Evolutionary conservation across 2,113 vertebrate genomes (phyloP).

Genomic region (Mustelus asterias): DNA sequence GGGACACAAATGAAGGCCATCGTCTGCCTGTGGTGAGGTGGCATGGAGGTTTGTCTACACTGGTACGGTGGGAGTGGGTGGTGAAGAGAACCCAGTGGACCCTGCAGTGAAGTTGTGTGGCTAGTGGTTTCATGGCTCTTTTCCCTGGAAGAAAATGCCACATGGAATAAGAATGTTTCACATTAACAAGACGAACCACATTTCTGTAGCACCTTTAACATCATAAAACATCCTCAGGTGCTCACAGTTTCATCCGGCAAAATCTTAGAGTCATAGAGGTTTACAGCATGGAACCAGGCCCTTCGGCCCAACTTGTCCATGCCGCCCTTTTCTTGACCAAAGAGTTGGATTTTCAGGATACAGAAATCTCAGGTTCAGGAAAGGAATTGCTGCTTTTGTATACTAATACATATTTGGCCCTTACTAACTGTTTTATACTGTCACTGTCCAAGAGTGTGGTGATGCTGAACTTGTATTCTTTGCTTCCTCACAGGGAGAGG

Average conservation of each 20-base stretch:
- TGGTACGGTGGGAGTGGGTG: too few species aligned
- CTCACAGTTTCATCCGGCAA: neutral
- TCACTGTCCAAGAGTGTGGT: neutral
- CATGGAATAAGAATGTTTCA: neutral
- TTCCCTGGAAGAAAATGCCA: neutral
- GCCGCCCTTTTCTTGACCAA: too few species aligned
- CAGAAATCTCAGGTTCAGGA: neutral
- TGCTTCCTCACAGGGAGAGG: neutral
- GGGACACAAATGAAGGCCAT: too few species aligned
- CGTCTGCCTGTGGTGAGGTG: too few species aligned
- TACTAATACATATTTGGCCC: too few species aligned
- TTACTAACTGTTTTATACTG: neutral
- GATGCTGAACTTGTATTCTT: neutral
- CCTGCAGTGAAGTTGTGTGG: too few species aligned
- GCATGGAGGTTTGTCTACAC: too few species aligned
- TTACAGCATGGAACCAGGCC: too few species aligned
- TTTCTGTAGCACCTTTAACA: neutral
- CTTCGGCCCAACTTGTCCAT: too few species aligned
- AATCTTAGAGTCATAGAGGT: too few species aligned
- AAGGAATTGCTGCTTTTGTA: neutral
- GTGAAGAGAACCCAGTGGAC: too few species aligned
- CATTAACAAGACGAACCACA: neutral
- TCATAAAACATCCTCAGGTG: neutral
- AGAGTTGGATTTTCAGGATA: neutral
- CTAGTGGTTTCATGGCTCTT: neutral